phyloP scores from a whole-genome alignment of 2,888 invertebrate species.

The Phytoseiulus persimilis region DNA sequence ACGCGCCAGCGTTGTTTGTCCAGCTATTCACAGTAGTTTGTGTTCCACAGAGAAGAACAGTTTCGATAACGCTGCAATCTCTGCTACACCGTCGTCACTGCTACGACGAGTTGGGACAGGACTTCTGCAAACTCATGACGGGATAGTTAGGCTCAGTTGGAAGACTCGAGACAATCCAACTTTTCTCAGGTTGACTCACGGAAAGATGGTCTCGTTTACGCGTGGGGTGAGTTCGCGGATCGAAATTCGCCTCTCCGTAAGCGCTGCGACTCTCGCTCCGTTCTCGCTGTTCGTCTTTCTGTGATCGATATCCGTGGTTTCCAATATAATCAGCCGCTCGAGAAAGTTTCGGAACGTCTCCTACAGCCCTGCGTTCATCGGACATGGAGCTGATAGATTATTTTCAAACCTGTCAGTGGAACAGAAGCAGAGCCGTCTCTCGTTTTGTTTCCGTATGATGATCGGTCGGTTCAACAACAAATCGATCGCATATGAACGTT shows the following conservation, averaged over 20 bases:
- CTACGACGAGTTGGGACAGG: not conserved
- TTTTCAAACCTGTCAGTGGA: too few relatives aligned
- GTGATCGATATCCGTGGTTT: not conserved
- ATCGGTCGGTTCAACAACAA: not conserved
- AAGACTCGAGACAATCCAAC: not conserved
- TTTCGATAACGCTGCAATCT: not conserved
- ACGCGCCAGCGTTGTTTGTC: not conserved
- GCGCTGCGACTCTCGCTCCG: not conserved
- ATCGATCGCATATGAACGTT: not conserved
- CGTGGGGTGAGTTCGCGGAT: constrained; percentile 5
- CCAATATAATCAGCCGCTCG: too few relatives aligned
- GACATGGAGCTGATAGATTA: too few relatives aligned
- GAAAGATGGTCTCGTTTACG: not conserved
- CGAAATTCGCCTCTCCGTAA: not conserved
- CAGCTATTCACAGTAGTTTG: not conserved
- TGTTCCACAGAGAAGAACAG: not conserved
- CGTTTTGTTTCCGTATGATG: not conserved
- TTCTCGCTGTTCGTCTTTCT: not conserved
- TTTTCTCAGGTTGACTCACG: not conserved
- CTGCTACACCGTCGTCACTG: not conserved
- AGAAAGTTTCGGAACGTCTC: too few relatives aligned
- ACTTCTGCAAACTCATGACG: not conserved
- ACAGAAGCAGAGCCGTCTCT: not conserved
- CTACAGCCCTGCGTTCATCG: too few relatives aligned
- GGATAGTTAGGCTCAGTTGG: not conserved